Percentiles rank a stretch among this genome's conserved stretches.
Conservation (phyloP, 2,888 invertebrate species). For the Diaperis boleti region DNA sequence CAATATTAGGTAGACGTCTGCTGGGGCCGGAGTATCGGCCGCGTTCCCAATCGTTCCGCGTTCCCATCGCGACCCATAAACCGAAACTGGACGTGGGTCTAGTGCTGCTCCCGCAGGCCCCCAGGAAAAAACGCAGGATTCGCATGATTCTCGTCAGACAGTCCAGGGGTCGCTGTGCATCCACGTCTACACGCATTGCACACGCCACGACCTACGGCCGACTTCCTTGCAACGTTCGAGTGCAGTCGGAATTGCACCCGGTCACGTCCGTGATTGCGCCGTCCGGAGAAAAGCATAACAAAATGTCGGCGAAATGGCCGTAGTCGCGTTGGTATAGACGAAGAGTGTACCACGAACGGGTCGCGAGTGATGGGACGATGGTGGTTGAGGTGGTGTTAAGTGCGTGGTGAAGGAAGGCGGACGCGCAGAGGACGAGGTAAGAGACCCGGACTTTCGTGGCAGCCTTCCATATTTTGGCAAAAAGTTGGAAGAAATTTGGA, state of each 20-base stretch:
- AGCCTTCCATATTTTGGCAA: too few species aligned
- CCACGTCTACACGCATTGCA: constrained; percentile 5
- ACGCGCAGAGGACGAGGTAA: too few species aligned
- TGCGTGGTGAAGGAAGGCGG: too few species aligned
- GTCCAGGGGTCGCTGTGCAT: constrained; percentile 28
- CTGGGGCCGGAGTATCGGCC: constrained; percentile 7
- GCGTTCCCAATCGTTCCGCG: background rate
- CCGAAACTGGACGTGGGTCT: too few species aligned
- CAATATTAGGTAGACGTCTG: constrained; percentile 31
- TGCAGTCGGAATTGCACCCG: constrained; percentile 31
- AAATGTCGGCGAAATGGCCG: constrained; percentile 36
- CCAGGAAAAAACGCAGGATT: constrained; percentile 16
- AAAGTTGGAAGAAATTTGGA: too few species aligned
- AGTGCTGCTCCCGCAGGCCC: constrained; percentile 14
- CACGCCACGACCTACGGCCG: constrained; percentile 10
- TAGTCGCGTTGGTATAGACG: constrained; percentile 7
- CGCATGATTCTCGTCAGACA: constrained; percentile 21
- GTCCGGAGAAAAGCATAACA: constrained; percentile 19
- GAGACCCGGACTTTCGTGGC: too few species aligned
- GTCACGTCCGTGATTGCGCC: constrained; percentile 34
- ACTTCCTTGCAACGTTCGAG: constrained; percentile 14
- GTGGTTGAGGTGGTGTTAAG: background rate
- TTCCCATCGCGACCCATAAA: background rate
- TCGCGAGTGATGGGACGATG: background rate
- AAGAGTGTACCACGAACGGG: background rate